Evolutionary conservation across 2,797 vertebrate genomes (phyloP).

Genomic region (Pipistrellus kuhlii): DNA sequence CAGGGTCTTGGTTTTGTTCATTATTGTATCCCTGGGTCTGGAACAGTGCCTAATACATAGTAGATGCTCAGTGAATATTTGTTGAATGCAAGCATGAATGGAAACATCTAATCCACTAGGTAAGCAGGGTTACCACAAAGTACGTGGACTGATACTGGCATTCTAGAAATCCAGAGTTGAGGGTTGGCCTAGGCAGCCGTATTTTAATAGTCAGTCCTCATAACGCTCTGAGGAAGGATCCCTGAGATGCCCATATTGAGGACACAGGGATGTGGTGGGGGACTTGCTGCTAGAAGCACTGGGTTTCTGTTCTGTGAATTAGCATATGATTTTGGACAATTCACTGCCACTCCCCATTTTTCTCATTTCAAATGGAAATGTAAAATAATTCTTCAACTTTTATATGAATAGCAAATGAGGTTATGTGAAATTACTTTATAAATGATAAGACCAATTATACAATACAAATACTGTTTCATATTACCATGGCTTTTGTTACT

Average conservation of each 20-base stretch:
- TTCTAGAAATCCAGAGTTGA: constrained; percentile 31
- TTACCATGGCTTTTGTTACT: constrained; percentile 34
- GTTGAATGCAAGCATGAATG: background rate
- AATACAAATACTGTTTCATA: constrained; percentile 49
- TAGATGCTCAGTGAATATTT: background rate
- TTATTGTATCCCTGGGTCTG: background rate
- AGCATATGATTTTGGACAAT: background rate
- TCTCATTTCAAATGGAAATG: constrained; percentile 17
- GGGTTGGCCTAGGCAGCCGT: background rate
- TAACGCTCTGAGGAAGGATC: background rate
- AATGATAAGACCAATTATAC: background rate
- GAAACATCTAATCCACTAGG: background rate
- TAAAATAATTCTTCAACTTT: background rate
- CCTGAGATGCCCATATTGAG: background rate
- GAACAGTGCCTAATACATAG: background rate
- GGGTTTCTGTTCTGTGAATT: background rate
- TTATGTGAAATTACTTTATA: constrained; percentile 32
- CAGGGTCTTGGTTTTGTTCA: background rate
- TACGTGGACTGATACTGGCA: background rate
- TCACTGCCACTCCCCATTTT: background rate
- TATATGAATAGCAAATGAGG: constrained; percentile 33
- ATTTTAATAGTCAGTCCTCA: background rate
- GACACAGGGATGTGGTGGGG: background rate
- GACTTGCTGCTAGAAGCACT: background rate
- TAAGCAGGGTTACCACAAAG: background rate